These are phyloP conservation scores for Epizoanthus ramosus DNA, from an alignment of 92 coral and sea anemone species.

Conservation along the genomic window DNA sequence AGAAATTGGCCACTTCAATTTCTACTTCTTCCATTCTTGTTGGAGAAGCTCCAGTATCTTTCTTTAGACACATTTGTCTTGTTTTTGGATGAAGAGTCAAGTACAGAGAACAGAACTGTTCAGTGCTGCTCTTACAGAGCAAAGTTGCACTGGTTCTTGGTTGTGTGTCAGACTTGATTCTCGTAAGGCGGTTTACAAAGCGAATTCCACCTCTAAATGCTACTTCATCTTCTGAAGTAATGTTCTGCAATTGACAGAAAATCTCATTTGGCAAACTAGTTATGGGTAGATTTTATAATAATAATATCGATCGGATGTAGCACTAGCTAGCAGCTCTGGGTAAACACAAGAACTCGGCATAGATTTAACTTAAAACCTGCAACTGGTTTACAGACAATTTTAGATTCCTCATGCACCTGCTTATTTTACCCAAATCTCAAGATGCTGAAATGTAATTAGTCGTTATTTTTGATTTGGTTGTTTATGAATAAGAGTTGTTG, in stretches of 20 bases:
- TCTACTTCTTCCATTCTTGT: conserved; percentile 4
- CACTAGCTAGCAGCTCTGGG: too few relatives aligned
- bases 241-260: conserved; percentile 11
- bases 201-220: conserved; percentile 59
- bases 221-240: conserved; percentile 57
- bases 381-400: too few relatives aligned
- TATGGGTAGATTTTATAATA: neutral
- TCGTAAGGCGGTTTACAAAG: conserved; percentile 64
- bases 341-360: too few relatives aligned
- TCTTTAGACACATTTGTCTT: conserved; percentile 29
- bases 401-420: too few relatives aligned
- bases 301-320: neutral
- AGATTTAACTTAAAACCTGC: too few relatives aligned
- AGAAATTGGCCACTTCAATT: conserved; percentile 47
- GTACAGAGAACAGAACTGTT: conserved; percentile 21
- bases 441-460: too few relatives aligned
- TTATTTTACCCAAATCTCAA: too few relatives aligned
- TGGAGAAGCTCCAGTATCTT: conserved; percentile 12
- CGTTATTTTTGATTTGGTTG: too few relatives aligned
- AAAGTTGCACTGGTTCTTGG: neutral
- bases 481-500: too few relatives aligned
- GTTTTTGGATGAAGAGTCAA: conserved; percentile 41
- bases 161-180: conserved; percentile 26
- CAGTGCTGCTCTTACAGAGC: neutral
- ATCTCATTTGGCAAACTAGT: neutral